A percentile compares a stretch with the other conserved stretches of the same genome.
These are phyloP conservation scores for Rhagophthalmus giganteus DNA, from an alignment of 2,888 invertebrate genomes.

Conservation along the genomic window DNA sequence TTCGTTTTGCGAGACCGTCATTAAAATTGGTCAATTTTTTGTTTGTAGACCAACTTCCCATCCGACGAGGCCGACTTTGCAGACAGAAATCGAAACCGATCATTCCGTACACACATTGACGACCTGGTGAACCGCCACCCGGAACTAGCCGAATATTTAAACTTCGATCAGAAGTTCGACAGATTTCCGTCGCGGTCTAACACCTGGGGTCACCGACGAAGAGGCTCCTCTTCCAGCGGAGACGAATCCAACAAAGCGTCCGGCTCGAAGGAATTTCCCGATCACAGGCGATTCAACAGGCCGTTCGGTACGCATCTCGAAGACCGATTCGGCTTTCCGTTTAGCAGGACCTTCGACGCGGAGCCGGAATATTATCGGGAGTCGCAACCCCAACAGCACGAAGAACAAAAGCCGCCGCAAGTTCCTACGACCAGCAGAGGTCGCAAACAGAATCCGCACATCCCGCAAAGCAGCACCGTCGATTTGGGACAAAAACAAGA, in stretches of 20 bases:
- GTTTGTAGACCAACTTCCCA: conserved; percentile 65
- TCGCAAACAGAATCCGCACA: conserved; percentile 39
- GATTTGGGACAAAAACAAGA: conserved; percentile 73
- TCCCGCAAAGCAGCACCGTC: conserved; percentile 69
- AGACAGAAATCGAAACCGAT: conserved; percentile 38
- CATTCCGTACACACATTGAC: conserved; percentile 63
- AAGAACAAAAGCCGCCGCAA: conserved; percentile 37
- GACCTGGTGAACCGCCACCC: conserved; percentile 74
- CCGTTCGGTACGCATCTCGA: conserved; percentile 54
- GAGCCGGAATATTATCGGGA: conserved; percentile 24
- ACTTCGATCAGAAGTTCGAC: conserved; percentile 40
- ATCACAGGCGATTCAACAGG: conserved; percentile 55
- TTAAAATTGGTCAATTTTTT: conserved; percentile 22
- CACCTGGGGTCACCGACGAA: conserved; percentile 53
- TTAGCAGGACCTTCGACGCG: conserved; percentile 35
- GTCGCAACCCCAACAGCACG: conserved; percentile 51
- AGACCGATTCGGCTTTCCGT: conserved; percentile 48
- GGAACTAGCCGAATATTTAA: conserved; percentile 72
- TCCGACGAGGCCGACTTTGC: conserved; percentile 62
- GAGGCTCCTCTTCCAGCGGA: conserved; percentile 57
- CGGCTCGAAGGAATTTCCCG: conserved; percentile 50
- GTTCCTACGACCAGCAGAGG: conserved; percentile 42
- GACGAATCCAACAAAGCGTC: conserved; percentile 57
- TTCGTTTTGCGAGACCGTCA: background rate
- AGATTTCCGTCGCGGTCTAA: conserved; percentile 49